Evolutionary conservation across 2,888 invertebrate species (phyloP).

Genomic region (Meiosimyza platycephala): DNA sequence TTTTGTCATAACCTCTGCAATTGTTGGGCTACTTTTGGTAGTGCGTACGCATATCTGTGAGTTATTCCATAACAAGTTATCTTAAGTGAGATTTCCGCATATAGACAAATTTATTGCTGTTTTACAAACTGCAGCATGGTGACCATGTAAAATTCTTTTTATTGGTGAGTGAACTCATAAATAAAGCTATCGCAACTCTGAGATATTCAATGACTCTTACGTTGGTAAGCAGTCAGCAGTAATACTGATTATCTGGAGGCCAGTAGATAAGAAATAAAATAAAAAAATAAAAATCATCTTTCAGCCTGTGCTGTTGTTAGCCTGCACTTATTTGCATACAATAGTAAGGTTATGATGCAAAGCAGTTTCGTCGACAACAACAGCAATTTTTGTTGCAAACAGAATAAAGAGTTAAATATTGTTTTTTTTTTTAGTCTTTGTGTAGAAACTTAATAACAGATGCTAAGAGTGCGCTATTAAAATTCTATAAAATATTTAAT

Average conservation of each 20-base stretch:
- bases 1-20: constrained; percentile 3
- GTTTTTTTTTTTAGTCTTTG: not conserved
- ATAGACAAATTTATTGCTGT: not conserved
- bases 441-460: not conserved
- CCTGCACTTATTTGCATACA: constrained; percentile 18
- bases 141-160: not conserved
- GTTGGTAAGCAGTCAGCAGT: not conserved
- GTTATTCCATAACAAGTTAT: not conserved
- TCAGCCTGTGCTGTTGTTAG: not conserved
- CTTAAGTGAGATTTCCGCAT: constrained; percentile 13
- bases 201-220: constrained; percentile 15
- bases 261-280: no score
- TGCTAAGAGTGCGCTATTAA: not conserved
- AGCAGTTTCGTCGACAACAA: no score
- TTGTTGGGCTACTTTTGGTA: constrained; percentile 2
- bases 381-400: not conserved
- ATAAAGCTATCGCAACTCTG: constrained; percentile 12
- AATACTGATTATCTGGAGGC: no score
- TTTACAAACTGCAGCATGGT: not conserved
- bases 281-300: not conserved
- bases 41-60: constrained; percentile 7
- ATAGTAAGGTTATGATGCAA: not conserved
- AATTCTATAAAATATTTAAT: not conserved
- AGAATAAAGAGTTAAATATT: not conserved
- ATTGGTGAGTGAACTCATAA: constrained; percentile 11